Evolutionary conservation across 2,113 vertebrate genomes (phyloP), one percentile per base, ranked within the genome.

Genomic region (Eulacestoma nigropectus): DNA sequence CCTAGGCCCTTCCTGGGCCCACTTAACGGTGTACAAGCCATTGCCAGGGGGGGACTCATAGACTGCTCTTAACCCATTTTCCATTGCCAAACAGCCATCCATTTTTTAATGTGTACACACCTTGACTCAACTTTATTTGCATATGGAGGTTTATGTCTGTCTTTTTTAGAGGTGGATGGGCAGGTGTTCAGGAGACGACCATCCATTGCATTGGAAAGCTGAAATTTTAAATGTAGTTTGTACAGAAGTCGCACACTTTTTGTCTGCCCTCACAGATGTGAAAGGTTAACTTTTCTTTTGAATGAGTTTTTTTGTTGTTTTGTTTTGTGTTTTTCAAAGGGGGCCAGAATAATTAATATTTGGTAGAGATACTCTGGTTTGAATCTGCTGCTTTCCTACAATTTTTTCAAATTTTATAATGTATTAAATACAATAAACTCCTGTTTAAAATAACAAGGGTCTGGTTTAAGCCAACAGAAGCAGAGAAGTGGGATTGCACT

Each of bases 381-480:
- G 96, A 98, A 97, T 97, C 97, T 97, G 97, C 97, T 98, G 98
- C 97, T 98, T 98, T 98, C 98, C 97, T 98, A 98, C 97, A 96
- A 78, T 98, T 97, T 98, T 96, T 98, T 98, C 97, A 97, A 97
- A 98, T 98, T 98, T 98, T 98, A 98, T 98, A 98, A 98, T 97
- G 97, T 98, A 98, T 98, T 97, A 98, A 98, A 98, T 98, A 98
- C 96, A 98, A 98, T 98, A 98, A 98, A 98, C 95, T 97, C 97
- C 97, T 98, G 96, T 98, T 98, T 98, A 97, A 98, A 98, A 97
- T 97, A 98, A 95, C 13, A 35, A 94, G 93, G 96, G 87, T 97
- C 94, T 98, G 95, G 84, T 96, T 98, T 95, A 89, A 96, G 78
- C 91, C 86, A 87, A 73, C 70, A 94, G 68, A 10, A 95, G 83